Percentiles rank a stretch among this genome's conserved stretches.
These are phyloP conservation scores for Zosterops japonicus DNA, from an alignment of 2,113 vertebrate genomes.

Conservation along the genomic window DNA sequence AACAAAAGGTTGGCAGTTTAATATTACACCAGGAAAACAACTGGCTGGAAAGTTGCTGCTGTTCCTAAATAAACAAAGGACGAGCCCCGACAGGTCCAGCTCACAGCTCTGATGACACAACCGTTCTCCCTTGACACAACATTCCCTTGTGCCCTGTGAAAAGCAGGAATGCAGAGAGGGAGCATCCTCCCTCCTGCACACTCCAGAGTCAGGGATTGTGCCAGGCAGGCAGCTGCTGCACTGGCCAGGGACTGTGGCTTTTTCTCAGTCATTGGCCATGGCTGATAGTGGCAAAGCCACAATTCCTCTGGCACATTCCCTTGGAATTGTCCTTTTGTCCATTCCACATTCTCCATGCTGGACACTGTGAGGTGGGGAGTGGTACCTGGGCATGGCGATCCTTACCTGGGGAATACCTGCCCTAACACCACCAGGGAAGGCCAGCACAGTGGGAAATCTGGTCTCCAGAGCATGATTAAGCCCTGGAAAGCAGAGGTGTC, in stretches of 20 bases:
- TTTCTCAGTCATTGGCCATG: accelerated
- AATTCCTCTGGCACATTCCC: not conserved
- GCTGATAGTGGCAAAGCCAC: not conserved
- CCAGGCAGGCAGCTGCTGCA: not conserved
- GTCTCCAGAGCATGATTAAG: not conserved
- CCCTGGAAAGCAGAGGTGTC: not conserved
- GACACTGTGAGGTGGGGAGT: accelerated
- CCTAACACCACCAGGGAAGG: not conserved
- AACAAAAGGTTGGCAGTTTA: slow-evolving; percentile 33
- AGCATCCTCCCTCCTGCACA: not conserved
- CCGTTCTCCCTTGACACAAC: accelerated
- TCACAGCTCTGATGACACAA: not conserved
- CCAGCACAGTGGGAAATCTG: not conserved
- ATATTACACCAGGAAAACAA: slow-evolving; percentile 1
- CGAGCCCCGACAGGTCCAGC: not conserved
- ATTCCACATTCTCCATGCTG: accelerated
- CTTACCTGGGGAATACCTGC: not conserved
- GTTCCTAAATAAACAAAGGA: slow-evolving; percentile 4
- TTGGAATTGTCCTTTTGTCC: not conserved
- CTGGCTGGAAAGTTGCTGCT: not conserved
- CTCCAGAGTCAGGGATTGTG: not conserved
- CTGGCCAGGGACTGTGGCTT: not conserved
- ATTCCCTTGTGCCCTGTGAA: not conserved
- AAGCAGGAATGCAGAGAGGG: accelerated
- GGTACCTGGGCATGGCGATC: not conserved